Percentiles rank a stretch among this genome's conserved stretches.
phyloP scores from a whole-genome alignment of 2,113 vertebrate genomes.

The Anseranas semipalmata region DNA sequence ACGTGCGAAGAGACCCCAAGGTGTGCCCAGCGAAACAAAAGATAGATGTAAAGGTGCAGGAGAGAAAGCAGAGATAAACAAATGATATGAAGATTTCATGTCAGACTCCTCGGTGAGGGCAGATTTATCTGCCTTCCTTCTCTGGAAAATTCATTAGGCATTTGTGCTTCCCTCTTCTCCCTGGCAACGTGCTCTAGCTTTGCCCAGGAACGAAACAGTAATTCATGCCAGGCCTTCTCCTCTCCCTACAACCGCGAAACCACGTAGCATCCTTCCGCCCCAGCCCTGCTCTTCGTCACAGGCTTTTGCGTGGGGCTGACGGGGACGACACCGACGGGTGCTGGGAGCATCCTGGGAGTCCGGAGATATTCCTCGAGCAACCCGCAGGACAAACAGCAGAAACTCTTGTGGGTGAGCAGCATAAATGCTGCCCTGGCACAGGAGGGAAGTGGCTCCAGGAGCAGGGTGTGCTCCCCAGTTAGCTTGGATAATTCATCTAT shows the following conservation, averaged over 20 bases:
- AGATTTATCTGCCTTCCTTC: slow-evolving; percentile 26
- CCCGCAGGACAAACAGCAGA: background rate
- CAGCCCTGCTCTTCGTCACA: background rate
- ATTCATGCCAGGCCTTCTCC: background rate
- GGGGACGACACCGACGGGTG: background rate
- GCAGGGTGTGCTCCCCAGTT: background rate
- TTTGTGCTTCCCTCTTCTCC: background rate
- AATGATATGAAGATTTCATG: background rate
- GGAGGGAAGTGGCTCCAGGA: background rate
- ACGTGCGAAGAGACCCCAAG: background rate
- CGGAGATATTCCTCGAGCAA: background rate
- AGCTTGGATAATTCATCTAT: background rate
- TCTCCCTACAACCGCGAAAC: background rate
- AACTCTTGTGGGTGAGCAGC: rapidly evolving
- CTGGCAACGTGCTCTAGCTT: background rate
- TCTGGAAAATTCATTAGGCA: slow-evolving; percentile 32
- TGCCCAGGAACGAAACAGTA: background rate
- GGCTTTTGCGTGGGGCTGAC: background rate
- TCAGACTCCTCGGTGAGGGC: background rate
- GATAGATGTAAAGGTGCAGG: background rate
- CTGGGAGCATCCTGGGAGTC: background rate
- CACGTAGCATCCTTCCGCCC: background rate
- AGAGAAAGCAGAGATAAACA: background rate
- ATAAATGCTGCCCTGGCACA: background rate
- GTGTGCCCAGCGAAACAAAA: background rate